Percentiles rank a stretch among this genome's conserved stretches.
Conservation (phyloP, 2,797 vertebrate genomes). For the Epinephelus coioides region DNA sequence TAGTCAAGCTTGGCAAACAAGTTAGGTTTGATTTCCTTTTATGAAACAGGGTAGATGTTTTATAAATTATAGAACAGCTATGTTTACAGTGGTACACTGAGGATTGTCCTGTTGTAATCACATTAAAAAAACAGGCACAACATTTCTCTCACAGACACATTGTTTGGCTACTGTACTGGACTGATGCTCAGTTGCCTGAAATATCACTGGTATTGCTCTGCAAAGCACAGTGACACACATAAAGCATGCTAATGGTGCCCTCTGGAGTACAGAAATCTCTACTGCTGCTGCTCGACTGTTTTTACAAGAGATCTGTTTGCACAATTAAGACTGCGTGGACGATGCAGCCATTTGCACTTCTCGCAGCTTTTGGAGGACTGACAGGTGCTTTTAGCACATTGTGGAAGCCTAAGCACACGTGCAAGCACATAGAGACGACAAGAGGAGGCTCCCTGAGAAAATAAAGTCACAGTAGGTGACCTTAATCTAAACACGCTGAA, state of each 20-base stretch:
- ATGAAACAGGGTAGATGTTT: background rate
- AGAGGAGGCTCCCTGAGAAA: background rate
- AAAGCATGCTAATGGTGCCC: slow-evolving; percentile 74
- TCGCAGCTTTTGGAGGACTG: slow-evolving; percentile 26
- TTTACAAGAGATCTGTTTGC: slow-evolving; percentile 27
- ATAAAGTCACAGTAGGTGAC: slow-evolving; percentile 9
- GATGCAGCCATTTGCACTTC: slow-evolving; percentile 19
- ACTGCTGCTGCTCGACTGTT: slow-evolving; percentile 56
- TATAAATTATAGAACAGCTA: background rate
- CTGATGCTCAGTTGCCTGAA: slow-evolving; percentile 5
- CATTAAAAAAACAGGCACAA: background rate
- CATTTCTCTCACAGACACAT: background rate
- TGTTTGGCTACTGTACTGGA: background rate
- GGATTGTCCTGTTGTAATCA: background rate
- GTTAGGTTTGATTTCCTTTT: slow-evolving; percentile 42
- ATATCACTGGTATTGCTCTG: slow-evolving; percentile 8
- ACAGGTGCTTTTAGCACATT: slow-evolving; percentile 37
- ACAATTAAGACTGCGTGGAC: slow-evolving; percentile 1
- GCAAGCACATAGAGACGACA: slow-evolving; percentile 4
- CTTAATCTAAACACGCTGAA: slow-evolving; percentile 4
- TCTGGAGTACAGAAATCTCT: slow-evolving; percentile 68
- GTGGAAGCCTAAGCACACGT: slow-evolving; percentile 4
- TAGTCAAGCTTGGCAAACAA: slow-evolving; percentile 13
- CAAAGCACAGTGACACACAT: slow-evolving; percentile 20
- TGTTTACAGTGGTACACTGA: too few species aligned